Conservation (phyloP, 2,888 invertebrate genomes). For the Hydriomena furcata region DNA sequence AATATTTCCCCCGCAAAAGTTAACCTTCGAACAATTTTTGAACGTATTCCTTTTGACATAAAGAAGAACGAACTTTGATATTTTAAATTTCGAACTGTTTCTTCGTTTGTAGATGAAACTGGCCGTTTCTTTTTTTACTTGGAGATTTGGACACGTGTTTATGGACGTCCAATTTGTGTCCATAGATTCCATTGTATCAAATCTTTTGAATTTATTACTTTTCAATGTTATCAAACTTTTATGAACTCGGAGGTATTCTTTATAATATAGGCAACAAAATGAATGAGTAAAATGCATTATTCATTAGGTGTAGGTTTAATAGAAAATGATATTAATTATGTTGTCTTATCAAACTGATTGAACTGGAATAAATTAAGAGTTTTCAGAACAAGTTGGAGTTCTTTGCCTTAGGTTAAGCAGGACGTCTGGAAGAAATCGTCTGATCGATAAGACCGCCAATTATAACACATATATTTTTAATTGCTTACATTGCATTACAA, state of each 20-base stretch:
- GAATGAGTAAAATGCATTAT: neutral
- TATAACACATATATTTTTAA: no score
- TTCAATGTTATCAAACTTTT: conserved; percentile 36
- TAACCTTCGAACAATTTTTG: conserved; percentile 36
- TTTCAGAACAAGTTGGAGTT: no score
- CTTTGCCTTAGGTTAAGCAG: no score
- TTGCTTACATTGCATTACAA: no score
- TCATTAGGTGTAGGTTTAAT: neutral
- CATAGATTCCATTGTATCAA: conserved; percentile 63
- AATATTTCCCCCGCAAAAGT: conserved; percentile 36
- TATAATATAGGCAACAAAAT: conserved; percentile 1
- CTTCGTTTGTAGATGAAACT: conserved; percentile 31
- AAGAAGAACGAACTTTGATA: conserved; percentile 17
- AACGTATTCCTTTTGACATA: conserved; percentile 43
- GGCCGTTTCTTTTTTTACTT: conserved; percentile 41
- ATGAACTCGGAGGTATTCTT: conserved; percentile 5
- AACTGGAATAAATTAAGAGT: no score
- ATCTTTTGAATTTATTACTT: conserved; percentile 49
- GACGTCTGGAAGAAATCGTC: no score
- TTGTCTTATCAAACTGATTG: no score
- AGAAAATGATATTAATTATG: no score
- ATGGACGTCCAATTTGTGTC: conserved; percentile 74
- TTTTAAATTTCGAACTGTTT: conserved; percentile 34
- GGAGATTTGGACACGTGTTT: conserved; percentile 66
- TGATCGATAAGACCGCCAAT: no score